Evolutionary conservation across 2,797 vertebrate genomes (phyloP).

Genomic region (Platalea minor): DNA sequence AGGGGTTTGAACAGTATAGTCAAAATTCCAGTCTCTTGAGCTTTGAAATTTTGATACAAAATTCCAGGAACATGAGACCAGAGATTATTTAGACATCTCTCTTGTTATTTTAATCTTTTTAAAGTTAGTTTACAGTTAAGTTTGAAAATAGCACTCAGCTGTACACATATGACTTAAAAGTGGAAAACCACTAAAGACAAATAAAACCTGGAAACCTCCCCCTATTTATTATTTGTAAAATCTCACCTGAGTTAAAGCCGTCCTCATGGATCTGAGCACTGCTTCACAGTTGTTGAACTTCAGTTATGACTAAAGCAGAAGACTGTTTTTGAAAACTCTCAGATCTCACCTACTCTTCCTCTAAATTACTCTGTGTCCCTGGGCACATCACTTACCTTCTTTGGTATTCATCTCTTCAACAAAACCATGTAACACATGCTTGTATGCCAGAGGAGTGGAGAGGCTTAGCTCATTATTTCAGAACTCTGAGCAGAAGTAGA

Average conservation of each 20-base stretch:
- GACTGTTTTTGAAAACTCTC: not conserved
- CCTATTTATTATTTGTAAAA: not conserved
- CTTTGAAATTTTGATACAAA: not conserved
- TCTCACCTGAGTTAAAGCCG: not conserved
- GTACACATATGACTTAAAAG: not conserved
- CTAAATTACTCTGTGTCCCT: constrained; percentile 1
- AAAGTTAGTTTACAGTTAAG: not conserved
- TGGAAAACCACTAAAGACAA: not conserved
- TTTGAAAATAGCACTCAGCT: not conserved
- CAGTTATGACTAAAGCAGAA: not conserved
- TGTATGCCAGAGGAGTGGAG: not conserved
- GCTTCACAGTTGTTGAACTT: not conserved
- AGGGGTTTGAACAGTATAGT: not conserved
- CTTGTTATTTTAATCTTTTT: not conserved
- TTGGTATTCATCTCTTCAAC: not conserved
- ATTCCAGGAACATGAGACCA: not conserved
- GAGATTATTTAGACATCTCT: not conserved
- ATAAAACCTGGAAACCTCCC: not conserved
- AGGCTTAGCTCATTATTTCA: constrained; percentile 25
- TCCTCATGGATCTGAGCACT: not conserved
- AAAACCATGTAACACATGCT: not conserved
- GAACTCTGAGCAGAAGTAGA: not conserved
- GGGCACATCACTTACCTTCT: not conserved
- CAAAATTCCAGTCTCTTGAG: not conserved
- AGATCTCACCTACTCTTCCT: not conserved